Base-by-base conservation (phyloP, 2,888 invertebrate species). In the Cotesia congregata region DNA sequence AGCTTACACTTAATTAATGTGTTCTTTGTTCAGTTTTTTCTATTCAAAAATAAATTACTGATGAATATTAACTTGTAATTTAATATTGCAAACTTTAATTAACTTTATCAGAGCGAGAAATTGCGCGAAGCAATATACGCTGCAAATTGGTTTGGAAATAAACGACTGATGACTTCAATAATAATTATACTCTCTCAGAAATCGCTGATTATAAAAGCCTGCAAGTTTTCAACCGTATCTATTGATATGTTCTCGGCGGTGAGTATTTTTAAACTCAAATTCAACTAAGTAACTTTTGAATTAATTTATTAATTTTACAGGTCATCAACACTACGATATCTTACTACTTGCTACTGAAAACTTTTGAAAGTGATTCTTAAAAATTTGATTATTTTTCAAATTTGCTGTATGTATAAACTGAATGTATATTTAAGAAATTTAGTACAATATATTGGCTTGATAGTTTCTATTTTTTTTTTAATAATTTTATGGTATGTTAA, bases 221-320 rank as follows among this genome's bases (percentile, higher is more conserved):
- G 77, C 17, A 39, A 60, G 30, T 77, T 77, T n/a, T 62, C 77
- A 9, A 64, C 59, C 5, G 61, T 77, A 60, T 77, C 77, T 7
- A 20, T 77, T 7, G 74, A 77, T 17, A 74, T 77, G 77, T 83
- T 84, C 50, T 39, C 76, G 1, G 79, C 77, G 75, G 84, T 83
- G 74, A 77, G 69, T 50, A 15, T 6, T 15, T 38, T 4, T 1
- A 30, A 30, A 30, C 4, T 67, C 1, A 2, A n/a, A 20, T 38
- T 1, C 6, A 7, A 30, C 15, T 50, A 6, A n/a, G n/a, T 38
- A 9, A 6, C 9, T 12, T 4, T 12, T 12, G 2, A 0, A 50
- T 50, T 50, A 4, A 50, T 50, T 1, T 3, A 12, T 9, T 3
- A 50, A 50, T 50, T 61, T 74, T 76, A 7, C 73, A 81, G 80